Base-by-base conservation (phyloP, 2,888 invertebrate species). In the Caenorhabditis wallacei region DNA sequence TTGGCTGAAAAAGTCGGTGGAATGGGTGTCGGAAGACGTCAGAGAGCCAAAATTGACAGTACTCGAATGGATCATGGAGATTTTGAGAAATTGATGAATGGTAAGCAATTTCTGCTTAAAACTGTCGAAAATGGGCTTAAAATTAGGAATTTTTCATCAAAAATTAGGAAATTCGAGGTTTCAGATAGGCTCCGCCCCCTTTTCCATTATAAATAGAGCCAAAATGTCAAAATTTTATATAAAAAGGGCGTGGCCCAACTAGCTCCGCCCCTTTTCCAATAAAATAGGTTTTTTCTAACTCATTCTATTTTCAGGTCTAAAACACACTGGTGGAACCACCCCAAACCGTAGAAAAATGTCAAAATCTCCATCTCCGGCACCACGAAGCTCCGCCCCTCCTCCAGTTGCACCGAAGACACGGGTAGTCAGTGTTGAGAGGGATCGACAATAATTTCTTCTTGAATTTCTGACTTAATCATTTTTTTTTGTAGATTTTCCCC, bases 61-160 rank as follows among this genome's bases (percentile, higher is more conserved):
- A 87, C 86, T 43, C 84, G 88, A 70, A 87, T 91, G 63, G 88
- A 87, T 59, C 89, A 91, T 68, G 91, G 91, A 56, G 91, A 91
- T 66, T 91, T 91, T 35, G 91, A 91, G 71, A 82, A 88, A 18
- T 76, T 90, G 20, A 89, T 90, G 88, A 89, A 71, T 69, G 88
- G 89, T 88, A 26, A 51, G 61, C 11, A 1, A 16, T 22, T 37
- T 53, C 37, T 53, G 7, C 20, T 7, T 18, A 30, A 48, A 48
- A 20, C 51, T 68, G 35, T 22, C 24, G 16, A 26, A 24, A 43
- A 76, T 59, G 10, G 40, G 40, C 40, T 10, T 2, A 40, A 40
- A 40, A 40, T 35, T 10, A n/a, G n/a, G n/a, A n/a, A n/a, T n/a
- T n/a, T n/a, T n/a, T n/a, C n/a, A n/a, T n/a, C n/a, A n/a, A n/a